Base-by-base conservation (phyloP, 64 coral and sea anemone genomes). In the Pocillopora verrucosa region DNA sequence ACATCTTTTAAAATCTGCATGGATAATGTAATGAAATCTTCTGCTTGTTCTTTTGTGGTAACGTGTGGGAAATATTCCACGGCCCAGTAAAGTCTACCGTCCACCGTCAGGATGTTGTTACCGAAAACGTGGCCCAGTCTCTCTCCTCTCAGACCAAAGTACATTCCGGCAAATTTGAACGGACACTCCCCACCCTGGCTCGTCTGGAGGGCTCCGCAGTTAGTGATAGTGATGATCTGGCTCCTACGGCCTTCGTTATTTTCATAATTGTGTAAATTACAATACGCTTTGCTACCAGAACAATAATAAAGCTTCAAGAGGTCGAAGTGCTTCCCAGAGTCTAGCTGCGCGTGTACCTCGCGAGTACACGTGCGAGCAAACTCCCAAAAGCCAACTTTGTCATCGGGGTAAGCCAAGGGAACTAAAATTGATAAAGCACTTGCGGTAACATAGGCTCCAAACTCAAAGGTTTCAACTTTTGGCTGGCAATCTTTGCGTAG, bases 71-170 rank as follows among this genome's bases (percentile, higher is more conserved):
- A 96, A 73, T 96, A 96, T 74, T 89, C 72, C 59, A 96, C 60
- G 17, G 45, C 60, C 94, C 91, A 96, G 84, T 88, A 96, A 51
- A 96, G 24, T 35, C 75, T 63, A 10, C 78, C 91, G 78, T 96
- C 93, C 19, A 96, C 91, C 62, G 91, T 93, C 16, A 93, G 84
- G 81, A 96, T 56, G 83, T 87, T 93, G 78, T 88, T 90, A 9
- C 76, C 59, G 17, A 96, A 96, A 24, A 84, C 73, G 38, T 77
- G 91, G 0, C 94, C 94, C 72, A 15, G 26, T 58, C 56, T 74
- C 15, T 76, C 56, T 14, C 68, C 83, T 87, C 62, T 82, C 25
- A 92, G 75, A 20, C 91, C 94, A 65, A 96, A 96, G 61, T 88
- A 92, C 56, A 77, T 38, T 14, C 94, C 91, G 34, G 70, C 74